A percentile compares a stretch with the other conserved stretches of the same genome.
phyloP scores from a whole-genome alignment of 2,888 invertebrate genomes.

The Helicoverpa assulta region DNA sequence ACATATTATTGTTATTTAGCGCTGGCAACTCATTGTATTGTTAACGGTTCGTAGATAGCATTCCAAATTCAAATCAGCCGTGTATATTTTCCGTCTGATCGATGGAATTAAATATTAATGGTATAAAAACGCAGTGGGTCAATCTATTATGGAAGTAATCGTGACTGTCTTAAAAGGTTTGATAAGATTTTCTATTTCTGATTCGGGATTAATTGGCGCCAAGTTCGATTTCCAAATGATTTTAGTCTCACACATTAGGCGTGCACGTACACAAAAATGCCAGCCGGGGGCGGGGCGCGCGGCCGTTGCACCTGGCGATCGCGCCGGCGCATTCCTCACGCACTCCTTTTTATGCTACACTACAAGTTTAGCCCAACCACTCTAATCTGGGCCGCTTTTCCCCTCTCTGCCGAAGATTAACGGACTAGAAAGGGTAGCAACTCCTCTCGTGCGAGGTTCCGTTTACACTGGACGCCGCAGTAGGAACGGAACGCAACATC shows the following conservation, averaged over 20 bases:
- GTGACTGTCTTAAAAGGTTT: constrained; percentile 50
- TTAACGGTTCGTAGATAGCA: constrained; percentile 81
- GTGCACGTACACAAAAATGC: constrained; percentile 85
- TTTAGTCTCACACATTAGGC: constrained; percentile 79
- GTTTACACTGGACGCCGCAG: constrained; percentile 67
- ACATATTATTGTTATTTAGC: constrained; percentile 84
- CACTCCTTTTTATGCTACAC: constrained; percentile 88
- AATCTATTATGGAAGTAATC: constrained; percentile 46
- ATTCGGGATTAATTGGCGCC: constrained; percentile 67
- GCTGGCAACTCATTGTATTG: constrained; percentile 81
- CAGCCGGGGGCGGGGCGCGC: constrained; percentile 82
- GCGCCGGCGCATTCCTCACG: constrained; percentile 87
- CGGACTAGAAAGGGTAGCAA: constrained; percentile 71
- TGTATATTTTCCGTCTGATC: constrained; percentile 61
- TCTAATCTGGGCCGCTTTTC: constrained; percentile 71
- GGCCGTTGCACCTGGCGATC: constrained; percentile 89
- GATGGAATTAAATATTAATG: constrained; percentile 47
- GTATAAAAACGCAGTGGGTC: constrained; percentile 48
- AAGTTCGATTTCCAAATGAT: constrained; percentile 74
- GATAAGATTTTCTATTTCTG: constrained; percentile 50
- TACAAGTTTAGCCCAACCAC: constrained; percentile 81
- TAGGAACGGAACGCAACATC: constrained; percentile 79
- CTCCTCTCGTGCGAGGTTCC: constrained; percentile 67
- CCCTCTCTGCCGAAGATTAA: constrained; percentile 66
- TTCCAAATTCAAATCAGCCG: constrained; percentile 73